These are phyloP conservation scores for Darevskia nairensis DNA, from an alignment of 2,797 vertebrate species.

Conservation along the genomic window DNA sequence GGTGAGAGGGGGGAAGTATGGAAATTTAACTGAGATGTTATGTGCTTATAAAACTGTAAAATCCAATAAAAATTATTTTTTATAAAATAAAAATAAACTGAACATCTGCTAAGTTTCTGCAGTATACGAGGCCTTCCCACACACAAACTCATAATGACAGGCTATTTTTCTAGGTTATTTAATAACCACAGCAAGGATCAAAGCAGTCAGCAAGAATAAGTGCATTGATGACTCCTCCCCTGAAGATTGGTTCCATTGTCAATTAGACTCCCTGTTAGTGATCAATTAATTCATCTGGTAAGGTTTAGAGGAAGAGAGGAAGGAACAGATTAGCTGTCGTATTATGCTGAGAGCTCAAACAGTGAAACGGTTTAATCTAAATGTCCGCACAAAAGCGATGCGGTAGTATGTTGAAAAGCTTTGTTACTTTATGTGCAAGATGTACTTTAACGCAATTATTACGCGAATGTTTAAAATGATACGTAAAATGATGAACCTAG, in stretches of 20 bases:
- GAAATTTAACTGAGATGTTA: too few species aligned
- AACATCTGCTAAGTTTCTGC: too few species aligned
- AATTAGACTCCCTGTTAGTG: not conserved
- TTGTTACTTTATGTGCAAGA: not conserved
- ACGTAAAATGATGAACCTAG: slow-evolving; percentile 54
- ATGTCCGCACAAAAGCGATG: not conserved
- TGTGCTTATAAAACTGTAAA: too few species aligned
- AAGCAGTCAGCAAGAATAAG: not conserved
- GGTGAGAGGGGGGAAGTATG: too few species aligned
- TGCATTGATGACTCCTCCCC: too few species aligned
- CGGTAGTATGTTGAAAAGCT: not conserved
- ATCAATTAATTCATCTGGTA: not conserved
- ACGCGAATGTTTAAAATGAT: slow-evolving; percentile 38
- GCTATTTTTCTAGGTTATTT: not conserved
- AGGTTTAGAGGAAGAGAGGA: not conserved
- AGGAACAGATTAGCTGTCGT: not conserved
- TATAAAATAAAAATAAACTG: too few species aligned
- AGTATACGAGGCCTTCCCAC: not conserved
- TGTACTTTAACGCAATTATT: not conserved
- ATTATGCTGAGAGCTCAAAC: not conserved
- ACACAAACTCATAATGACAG: not conserved
- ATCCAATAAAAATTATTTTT: too few species aligned
- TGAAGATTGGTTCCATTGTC: not conserved
- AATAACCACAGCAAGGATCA: not conserved
- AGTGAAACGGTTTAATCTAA: not conserved